phyloP scores from a whole-genome alignment of 2,113 vertebrate species.

The Brachypodius melanocephalos region DNA sequence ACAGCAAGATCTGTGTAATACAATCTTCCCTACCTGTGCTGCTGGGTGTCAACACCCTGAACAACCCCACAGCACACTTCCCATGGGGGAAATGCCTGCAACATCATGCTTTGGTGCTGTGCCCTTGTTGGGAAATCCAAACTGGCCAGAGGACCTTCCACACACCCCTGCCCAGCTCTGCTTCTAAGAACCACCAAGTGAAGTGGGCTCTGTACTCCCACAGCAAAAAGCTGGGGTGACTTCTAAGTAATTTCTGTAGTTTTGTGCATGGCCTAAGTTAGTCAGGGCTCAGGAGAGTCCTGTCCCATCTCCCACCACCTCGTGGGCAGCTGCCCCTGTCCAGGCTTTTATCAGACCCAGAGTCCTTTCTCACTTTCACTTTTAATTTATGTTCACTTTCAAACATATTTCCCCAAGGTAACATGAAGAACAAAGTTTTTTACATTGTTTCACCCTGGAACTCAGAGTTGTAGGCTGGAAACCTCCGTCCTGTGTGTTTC shows the following conservation, averaged over 20 bases:
- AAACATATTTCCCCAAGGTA: neutral
- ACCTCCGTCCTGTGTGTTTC: accelerated
- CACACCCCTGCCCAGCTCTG: neutral
- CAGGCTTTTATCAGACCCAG: neutral
- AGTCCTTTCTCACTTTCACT: neutral
- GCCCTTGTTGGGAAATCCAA: accelerated
- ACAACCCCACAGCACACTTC: neutral
- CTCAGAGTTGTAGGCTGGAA: neutral
- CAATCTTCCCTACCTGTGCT: neutral
- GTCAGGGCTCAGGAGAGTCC: neutral
- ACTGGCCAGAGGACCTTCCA: neutral
- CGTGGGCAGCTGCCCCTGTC: accelerated
- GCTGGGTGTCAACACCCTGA: neutral
- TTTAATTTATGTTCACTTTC: neutral
- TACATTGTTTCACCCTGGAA: neutral
- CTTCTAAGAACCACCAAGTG: accelerated
- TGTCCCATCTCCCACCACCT: neutral
- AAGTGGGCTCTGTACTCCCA: neutral
- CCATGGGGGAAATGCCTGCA: accelerated
- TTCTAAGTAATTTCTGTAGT: neutral
- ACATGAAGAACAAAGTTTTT: neutral
- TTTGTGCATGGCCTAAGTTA: accelerated
- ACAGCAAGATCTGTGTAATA: neutral
- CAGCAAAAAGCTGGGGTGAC: accelerated
- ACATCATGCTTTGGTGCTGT: neutral